Evolutionary conservation across 2,113 vertebrate genomes (phyloP).

Genomic region (Hemiscyllium ocellatum): DNA sequence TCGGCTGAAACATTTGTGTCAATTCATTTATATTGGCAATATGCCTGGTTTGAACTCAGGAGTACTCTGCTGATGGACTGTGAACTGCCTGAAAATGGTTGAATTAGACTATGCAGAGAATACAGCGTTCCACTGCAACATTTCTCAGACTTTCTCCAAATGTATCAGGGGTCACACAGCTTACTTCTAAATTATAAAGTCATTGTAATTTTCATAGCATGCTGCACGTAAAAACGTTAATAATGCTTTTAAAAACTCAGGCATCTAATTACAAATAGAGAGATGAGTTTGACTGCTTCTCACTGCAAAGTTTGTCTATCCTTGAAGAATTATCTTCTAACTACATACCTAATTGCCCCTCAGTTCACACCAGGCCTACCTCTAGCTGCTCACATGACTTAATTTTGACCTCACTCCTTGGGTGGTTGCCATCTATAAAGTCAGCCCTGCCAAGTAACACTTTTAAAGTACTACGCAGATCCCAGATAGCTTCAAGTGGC

Average conservation of each 20-base stretch:
- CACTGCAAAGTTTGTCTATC: neutral
- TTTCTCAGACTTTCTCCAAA: neutral
- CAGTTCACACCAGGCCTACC: neutral
- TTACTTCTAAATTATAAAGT: neutral
- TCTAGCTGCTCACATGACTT: neutral
- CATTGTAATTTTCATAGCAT: neutral
- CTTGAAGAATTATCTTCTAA: neutral
- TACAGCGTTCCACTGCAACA: neutral
- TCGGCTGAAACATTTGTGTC: too few relatives aligned
- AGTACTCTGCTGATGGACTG: neutral
- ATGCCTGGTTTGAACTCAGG: neutral
- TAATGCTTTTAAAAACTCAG: neutral
- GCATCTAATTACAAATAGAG: neutral
- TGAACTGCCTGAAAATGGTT: neutral
- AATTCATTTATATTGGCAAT: too few relatives aligned
- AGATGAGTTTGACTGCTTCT: neutral
- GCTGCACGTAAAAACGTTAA: neutral
- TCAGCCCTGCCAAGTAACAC: neutral
- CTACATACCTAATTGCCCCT: neutral
- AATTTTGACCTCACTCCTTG: neutral
- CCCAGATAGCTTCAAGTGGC: too few relatives aligned
- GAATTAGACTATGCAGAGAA: neutral
- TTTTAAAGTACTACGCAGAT: neutral
- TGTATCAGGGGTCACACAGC: neutral
- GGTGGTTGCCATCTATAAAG: neutral